Conservation (phyloP, 2,888 invertebrate genomes). For the Xestia rhomboidea region DNA sequence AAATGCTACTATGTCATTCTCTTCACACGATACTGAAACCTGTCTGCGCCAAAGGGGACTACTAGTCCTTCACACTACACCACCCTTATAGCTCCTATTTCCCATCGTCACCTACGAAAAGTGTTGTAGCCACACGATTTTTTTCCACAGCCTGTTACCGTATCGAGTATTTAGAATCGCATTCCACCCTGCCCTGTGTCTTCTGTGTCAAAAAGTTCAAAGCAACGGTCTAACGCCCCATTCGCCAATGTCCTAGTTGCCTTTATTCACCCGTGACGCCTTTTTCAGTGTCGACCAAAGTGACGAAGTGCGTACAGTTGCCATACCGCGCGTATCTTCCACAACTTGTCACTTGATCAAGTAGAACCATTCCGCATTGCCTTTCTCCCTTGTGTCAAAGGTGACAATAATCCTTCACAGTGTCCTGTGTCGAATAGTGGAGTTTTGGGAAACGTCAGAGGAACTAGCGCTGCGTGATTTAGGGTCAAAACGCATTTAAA, state of each 20-base stretch:
- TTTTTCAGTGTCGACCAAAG: not conserved
- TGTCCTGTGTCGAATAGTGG: not conserved
- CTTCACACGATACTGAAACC: not conserved
- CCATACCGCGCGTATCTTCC: not conserved
- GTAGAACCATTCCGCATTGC: conserved; percentile 7
- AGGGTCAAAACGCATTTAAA: not conserved
- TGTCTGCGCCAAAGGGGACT: not conserved
- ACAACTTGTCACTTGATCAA: not conserved
- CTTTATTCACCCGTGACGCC: not conserved
- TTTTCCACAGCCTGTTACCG: not conserved
- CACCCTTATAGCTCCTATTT: not conserved
- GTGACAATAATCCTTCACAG: conserved; percentile 13
- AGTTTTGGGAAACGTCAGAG: not conserved
- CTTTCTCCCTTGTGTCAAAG: conserved; percentile 21
- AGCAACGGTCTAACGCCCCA: not conserved
- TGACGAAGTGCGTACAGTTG: not conserved
- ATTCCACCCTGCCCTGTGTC: not conserved
- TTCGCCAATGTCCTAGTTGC: not conserved
- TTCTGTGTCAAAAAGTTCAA: not conserved
- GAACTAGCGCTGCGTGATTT: conserved; percentile 1
- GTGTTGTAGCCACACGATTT: not conserved
- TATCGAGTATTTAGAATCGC: not conserved
- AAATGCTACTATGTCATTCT: not conserved
- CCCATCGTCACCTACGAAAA: not conserved
- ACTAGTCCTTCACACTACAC: not conserved